Conservation (phyloP, 2,797 vertebrate species). For the Cryptoblepharus egeriae region DNA sequence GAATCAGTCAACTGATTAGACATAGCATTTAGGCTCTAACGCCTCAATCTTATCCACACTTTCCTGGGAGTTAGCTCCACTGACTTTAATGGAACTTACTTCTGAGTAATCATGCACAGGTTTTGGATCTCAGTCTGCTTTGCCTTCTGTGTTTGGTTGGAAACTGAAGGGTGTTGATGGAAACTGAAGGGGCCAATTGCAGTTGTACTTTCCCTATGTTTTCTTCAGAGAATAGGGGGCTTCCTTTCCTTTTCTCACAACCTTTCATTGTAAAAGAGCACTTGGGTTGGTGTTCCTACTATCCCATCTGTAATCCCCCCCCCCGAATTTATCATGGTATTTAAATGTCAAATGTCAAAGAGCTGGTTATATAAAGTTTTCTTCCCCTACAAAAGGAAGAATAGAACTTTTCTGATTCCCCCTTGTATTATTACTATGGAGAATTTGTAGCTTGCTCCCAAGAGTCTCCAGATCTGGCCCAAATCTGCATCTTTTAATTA, state of each 20-base stretch:
- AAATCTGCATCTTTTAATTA: slow-evolving; percentile 35
- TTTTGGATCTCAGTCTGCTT: too few relatives aligned
- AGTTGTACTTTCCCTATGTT: background rate
- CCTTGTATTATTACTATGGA: rapidly evolving
- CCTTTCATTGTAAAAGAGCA: background rate
- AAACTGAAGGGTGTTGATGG: background rate
- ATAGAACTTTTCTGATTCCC: background rate
- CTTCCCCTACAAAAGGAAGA: background rate
- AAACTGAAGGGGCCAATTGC: background rate
- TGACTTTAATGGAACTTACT: too few relatives aligned
- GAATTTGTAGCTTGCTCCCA: background rate
- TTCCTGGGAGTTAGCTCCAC: too few relatives aligned
- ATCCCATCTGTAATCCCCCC: background rate
- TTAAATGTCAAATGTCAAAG: background rate
- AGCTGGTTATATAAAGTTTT: background rate
- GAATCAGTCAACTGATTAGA: too few relatives aligned
- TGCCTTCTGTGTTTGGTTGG: background rate
- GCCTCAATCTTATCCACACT: too few relatives aligned
- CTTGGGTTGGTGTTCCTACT: background rate
- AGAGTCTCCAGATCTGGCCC: background rate
- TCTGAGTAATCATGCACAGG: too few relatives aligned
- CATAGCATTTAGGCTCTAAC: too few relatives aligned
- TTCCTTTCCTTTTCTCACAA: background rate
- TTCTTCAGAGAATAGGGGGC: background rate
- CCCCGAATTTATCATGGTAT: background rate